phyloP scores from a whole-genome alignment of 92 coral and sea anemone species.

The Paragorgia papillata region DNA sequence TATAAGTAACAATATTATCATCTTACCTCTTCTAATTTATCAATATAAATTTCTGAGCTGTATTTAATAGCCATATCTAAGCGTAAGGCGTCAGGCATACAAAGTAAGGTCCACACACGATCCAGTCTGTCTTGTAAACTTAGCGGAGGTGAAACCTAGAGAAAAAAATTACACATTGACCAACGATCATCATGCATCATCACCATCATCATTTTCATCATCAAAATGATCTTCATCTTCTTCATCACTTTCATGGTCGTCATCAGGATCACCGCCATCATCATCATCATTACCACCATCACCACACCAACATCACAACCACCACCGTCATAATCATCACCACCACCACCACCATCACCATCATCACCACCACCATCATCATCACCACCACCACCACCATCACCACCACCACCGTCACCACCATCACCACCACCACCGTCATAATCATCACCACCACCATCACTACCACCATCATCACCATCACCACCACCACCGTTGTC shows the following conservation, averaged over 20 bases:
- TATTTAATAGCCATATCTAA: slow-evolving; percentile 97
- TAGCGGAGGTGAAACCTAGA: slow-evolving; percentile 58
- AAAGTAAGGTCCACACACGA: slow-evolving; percentile 82
- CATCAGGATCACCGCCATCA: too few species aligned
- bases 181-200: not conserved
- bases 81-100: slow-evolving; percentile 86
- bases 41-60: slow-evolving; percentile 83
- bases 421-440: too few species aligned
- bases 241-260: slow-evolving; percentile 2
- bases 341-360: too few species aligned
- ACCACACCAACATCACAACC: too few species aligned
- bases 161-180: not conserved
- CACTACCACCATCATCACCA: too few species aligned
- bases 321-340: too few species aligned
- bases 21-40: slow-evolving; percentile 69
- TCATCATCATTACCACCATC: too few species aligned
- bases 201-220: not conserved
- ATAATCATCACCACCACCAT: too few species aligned
- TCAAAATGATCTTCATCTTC: not conserved
- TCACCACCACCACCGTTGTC: too few species aligned
- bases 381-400: too few species aligned
- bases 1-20: not conserved
- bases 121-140: slow-evolving; percentile 83
- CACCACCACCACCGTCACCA: too few species aligned
- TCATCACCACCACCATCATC: not conserved